Conservation (phyloP, 2,888 invertebrate species). For the Thyatira batis region DNA sequence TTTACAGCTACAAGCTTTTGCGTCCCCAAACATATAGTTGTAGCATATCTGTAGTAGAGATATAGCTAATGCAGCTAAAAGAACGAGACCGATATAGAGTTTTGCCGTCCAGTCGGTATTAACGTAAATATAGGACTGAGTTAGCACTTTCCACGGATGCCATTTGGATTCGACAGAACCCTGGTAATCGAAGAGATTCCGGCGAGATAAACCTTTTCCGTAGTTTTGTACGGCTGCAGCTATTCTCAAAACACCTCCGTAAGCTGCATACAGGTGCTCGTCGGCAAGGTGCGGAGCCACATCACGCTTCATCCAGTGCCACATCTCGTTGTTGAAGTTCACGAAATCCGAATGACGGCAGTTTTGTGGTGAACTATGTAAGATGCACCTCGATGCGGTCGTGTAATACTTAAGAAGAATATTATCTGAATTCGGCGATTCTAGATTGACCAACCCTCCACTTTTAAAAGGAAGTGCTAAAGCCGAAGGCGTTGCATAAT, state of each 20-base stretch:
- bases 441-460: conserved; percentile 57
- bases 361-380: conserved; percentile 55
- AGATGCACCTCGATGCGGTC: conserved; percentile 64
- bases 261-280: conserved; percentile 67
- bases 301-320: conserved; percentile 75
- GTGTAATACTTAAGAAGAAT: conserved; percentile 68
- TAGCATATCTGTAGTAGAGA: conserved; percentile 61
- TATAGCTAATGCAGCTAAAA: conserved; percentile 49
- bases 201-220: conserved; percentile 60
- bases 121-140: conserved; percentile 47
- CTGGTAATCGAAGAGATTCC: conserved; percentile 57
- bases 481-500: conserved; percentile 51
- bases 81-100: conserved; percentile 51
- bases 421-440: conserved; percentile 56
- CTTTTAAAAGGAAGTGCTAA: conserved; percentile 64
- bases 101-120: conserved; percentile 59
- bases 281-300: conserved; percentile 68
- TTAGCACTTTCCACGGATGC: conserved; percentile 57
- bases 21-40: conserved; percentile 51
- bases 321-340: conserved; percentile 68
- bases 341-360: conserved; percentile 70
- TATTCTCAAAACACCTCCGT: conserved; percentile 66
- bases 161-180: conserved; percentile 38
- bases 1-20: conserved; percentile 45
- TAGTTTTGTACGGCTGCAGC: conserved; percentile 72